Conservation (phyloP, 2,797 vertebrate species). For the Cossypha niveicapilla region DNA sequence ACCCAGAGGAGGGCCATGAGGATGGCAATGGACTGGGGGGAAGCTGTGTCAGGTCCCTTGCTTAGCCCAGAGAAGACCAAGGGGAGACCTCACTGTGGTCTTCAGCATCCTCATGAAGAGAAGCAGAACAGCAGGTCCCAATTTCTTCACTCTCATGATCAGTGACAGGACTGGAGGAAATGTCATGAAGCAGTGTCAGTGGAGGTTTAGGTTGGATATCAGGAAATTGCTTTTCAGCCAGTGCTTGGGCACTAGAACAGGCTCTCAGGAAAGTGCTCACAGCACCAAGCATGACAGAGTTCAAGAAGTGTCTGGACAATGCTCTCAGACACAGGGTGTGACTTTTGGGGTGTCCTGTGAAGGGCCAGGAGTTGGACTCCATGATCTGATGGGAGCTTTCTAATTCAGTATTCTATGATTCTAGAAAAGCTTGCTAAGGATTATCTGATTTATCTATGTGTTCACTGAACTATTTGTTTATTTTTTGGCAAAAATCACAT, state of each 20-base stretch:
- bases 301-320: not conserved
- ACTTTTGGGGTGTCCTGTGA: too few relatives aligned
- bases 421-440: not conserved
- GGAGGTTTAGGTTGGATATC: not conserved
- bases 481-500: not conserved
- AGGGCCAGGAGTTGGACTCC: not conserved
- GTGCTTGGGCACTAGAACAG: not conserved
- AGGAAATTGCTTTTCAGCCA: not conserved
- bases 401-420: not conserved
- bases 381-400: not conserved
- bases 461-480: not conserved
- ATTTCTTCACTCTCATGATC: not conserved
- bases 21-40: accelerated
- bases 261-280: not conserved
- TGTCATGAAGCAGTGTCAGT: not conserved
- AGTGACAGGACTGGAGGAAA: not conserved
- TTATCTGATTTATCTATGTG: not conserved
- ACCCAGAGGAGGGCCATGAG: not conserved
- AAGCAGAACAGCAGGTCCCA: not conserved
- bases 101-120: not conserved
- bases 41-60: not conserved
- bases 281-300: too few relatives aligned
- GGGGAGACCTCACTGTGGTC: accelerated
- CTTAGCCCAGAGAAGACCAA: not conserved
- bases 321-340: not conserved